Base-by-base conservation (phyloP, 2,888 invertebrate species). In the Macropis europaea region DNA sequence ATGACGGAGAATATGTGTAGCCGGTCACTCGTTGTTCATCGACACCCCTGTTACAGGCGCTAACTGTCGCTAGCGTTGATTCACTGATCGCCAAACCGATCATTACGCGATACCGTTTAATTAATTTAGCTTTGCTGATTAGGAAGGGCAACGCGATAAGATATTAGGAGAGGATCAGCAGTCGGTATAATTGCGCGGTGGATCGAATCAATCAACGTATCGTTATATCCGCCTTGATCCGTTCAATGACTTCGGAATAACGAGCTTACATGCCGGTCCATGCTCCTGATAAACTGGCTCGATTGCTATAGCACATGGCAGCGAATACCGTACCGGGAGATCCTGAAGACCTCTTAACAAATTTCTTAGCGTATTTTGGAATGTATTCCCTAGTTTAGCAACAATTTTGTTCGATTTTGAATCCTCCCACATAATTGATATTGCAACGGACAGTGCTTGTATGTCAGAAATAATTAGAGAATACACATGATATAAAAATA, bases 161-260 rank as follows among this genome's bases (percentile, higher is more conserved):
- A 77, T 64, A 75, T 61, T 62, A 62, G 43, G 19, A 38, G 64
- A 4, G 42, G 42, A 22, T 34, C 15, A 47, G 19, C 9, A 60
- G 56, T 30, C 47, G 17, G 50, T 63, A 62, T 75, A 69, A 77
- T 77, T 75, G 64, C 40, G 54, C 43, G 71, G 38, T 62, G 42
- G 59, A 74, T 77, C 45, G 54, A 64, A 61, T 70, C 75, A 73
- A 77, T 78, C 75, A 61, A 61, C 47, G 48, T 43, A 38, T 57
- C 71, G 71, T 77, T 77, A 74, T 64, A 53, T 43, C 53, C 61
- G 28, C 64, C 61, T 72, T 68, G 63, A 68, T 61, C 61, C 57
- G 45, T 54, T 24, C 53, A 34, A 54, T 73, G 60, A 32, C 43
- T 40, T 36, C 11, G 64, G 48, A 62, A 77, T 67, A 64, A 61